Evolutionary conservation across 2,888 invertebrate genomes (phyloP).

Genomic region (Argynnis bischoffii): DNA sequence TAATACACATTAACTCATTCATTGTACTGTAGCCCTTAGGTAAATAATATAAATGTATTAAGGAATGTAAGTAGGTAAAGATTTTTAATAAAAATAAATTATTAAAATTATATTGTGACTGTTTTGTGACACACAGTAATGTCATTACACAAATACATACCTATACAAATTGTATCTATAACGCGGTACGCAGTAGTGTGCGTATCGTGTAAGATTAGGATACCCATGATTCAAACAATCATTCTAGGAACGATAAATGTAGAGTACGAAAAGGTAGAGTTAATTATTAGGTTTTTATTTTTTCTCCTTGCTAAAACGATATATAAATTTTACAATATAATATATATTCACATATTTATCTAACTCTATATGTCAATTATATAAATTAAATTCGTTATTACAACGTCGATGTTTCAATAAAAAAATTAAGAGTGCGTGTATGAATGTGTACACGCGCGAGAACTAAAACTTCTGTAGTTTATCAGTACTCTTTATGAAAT

Average conservation of each 20-base stretch:
- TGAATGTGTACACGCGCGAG: no score
- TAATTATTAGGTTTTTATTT: background rate
- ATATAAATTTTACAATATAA: background rate
- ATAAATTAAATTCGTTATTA: no score
- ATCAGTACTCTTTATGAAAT: no score
- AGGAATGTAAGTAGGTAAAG: no score
- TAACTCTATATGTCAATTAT: no score
- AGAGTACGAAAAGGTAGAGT: slow-evolving; percentile 22
- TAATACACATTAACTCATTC: no score
- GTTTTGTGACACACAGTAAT: slow-evolving; percentile 29
- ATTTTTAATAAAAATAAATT: background rate
- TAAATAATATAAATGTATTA: no score
- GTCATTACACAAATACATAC: slow-evolving; percentile 31
- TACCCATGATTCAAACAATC: slow-evolving; percentile 5
- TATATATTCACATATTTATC: no score
- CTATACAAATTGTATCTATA: slow-evolving; percentile 22
- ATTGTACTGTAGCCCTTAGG: no score
- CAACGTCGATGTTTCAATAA: no score
- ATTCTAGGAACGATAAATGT: slow-evolving; percentile 16
- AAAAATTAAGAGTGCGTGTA: no score
- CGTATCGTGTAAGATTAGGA: slow-evolving; percentile 28
- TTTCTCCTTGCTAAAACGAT: background rate
- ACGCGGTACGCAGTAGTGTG: slow-evolving; percentile 21
- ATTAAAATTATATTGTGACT: slow-evolving; percentile 18
- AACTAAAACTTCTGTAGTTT: no score